Percentiles rank a stretch among this genome's conserved stretches.
Evolutionary conservation across 1,140 invertebrate species (phyloP).

Genomic region (Cherax quadricarinatus): DNA sequence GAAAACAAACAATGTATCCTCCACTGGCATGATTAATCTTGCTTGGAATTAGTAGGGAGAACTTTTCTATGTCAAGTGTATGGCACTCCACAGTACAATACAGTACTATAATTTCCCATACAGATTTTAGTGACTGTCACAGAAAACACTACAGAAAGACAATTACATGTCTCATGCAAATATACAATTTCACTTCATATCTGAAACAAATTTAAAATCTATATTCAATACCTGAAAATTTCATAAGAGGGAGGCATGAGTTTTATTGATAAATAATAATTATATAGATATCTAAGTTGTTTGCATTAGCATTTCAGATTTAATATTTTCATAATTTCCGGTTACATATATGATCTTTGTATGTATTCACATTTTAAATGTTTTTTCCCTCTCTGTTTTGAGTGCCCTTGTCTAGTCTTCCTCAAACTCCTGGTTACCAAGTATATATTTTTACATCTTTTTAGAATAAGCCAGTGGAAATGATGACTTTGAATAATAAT

Average conservation of each 20-base stretch:
- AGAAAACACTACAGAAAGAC: not conserved
- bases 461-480: too few relatives aligned
- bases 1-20: not conserved
- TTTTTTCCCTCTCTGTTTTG: not conserved
- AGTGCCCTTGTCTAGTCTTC: not conserved
- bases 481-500: too few relatives aligned
- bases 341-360: too few relatives aligned
- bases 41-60: not conserved
- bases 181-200: not conserved
- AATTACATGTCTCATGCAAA: not conserved
- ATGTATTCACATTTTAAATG: not conserved
- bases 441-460: too few relatives aligned
- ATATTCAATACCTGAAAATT: not conserved
- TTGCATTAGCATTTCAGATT: too few relatives aligned
- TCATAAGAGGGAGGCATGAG: not conserved
- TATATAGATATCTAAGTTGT: not conserved
- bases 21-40: too few relatives aligned
- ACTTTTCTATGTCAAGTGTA: not conserved
- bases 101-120: not conserved
- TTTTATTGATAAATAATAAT: not conserved
- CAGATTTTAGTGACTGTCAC: not conserved
- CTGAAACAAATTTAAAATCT: not conserved
- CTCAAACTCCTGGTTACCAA: too few relatives aligned
- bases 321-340: too few relatives aligned
- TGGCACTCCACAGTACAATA: not conserved